Base-by-base conservation (phyloP, 1,140 invertebrate genomes). In the Cyrtorhinus lividipennis region DNA sequence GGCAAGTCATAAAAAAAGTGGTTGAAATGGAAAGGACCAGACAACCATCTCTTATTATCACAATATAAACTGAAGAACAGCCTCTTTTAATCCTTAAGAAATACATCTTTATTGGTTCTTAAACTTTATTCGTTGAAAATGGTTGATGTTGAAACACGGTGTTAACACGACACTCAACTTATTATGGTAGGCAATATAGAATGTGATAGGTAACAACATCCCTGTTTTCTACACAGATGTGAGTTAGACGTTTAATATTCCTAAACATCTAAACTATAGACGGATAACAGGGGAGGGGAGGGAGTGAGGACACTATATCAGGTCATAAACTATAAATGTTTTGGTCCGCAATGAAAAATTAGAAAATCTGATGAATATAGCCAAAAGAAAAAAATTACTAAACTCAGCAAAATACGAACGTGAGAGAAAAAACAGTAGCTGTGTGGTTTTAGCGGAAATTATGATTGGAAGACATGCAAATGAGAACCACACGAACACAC, bases 11-110 rank as follows among this genome's bases (percentile, higher is more conserved):
- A 53, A 53, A 53, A 38, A 53, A 53, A 53, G 48, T 53, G 48
- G 48, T 53, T 53, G 48, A 20, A 53, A 53, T 53, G 48, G 48
- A 8, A 15, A 15, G 5, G 48, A 53, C 48, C 48, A 53, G 48
- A 53, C 48, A 53, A 53, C 48, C 48, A 53, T 53, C 48, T 53
- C 48, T 53, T 53, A 53, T 53, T 53, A 53, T 53, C 48, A 53
- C 48, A 53, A 53, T 53, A 53, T 53, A 53, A 53, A 53, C 48
- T 53, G 10, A 53, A 53, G 48, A 53, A 53, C 48, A 53, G 48
- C 48, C 48, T 53, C 48, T 53, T 53, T 44, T 13, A 53, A 53
- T 53, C 48, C 48, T 53, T 53, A 53, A 13, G 48, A 5, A 53
- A 53, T 53, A 53, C 48, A 53, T 53, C 20, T 13, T 53, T 53